A percentile compares a stretch with the other conserved stretches of the same genome.
Evolutionary conservation across 2,113 vertebrate genomes (phyloP).

Genomic region (Nothobranchius furzeri): DNA sequence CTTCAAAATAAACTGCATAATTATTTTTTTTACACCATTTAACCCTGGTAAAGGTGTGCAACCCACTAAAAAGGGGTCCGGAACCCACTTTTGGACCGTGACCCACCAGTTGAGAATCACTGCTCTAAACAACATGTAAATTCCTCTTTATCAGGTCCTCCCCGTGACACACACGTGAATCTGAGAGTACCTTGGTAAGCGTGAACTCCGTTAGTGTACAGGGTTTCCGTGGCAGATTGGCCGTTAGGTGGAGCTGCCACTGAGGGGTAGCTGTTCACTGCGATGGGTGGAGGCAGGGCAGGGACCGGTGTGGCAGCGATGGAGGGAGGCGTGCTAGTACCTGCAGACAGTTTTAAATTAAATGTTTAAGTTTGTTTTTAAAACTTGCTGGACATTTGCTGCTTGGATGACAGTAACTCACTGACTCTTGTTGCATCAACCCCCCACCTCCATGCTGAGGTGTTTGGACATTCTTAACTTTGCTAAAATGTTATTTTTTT

Average conservation of each 20-base stretch:
- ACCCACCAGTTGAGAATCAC: too few relatives aligned
- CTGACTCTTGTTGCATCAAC: too few relatives aligned
- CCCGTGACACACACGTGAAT: background rate
- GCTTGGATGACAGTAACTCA: too few relatives aligned
- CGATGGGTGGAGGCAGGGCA: conserved; percentile 84
- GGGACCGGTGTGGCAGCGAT: conserved; percentile 88
- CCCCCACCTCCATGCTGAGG: too few relatives aligned
- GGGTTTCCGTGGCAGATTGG: conserved; percentile 84
- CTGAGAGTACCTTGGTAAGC: conserved; percentile 84
- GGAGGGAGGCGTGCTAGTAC: conserved; percentile 89
- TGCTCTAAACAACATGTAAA: conserved; percentile 29
- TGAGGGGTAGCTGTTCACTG: conserved; percentile 85
- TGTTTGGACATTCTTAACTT: too few relatives aligned
- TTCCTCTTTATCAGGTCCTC: background rate
- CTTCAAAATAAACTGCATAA: too few relatives aligned
- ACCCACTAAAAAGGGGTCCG: too few relatives aligned
- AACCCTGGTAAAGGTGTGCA: too few relatives aligned
- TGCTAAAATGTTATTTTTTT: too few relatives aligned
- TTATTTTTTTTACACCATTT: too few relatives aligned
- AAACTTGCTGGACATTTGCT: too few relatives aligned
- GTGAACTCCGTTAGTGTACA: conserved; percentile 89
- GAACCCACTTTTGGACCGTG: too few relatives aligned
- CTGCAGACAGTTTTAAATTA: conserved; percentile 54
- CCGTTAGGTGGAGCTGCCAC: conserved; percentile 83
- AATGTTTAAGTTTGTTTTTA: background rate